Evolutionary conservation across 2,888 invertebrate species (phyloP).

Genomic region (Alloscopus bannaensis): DNA sequence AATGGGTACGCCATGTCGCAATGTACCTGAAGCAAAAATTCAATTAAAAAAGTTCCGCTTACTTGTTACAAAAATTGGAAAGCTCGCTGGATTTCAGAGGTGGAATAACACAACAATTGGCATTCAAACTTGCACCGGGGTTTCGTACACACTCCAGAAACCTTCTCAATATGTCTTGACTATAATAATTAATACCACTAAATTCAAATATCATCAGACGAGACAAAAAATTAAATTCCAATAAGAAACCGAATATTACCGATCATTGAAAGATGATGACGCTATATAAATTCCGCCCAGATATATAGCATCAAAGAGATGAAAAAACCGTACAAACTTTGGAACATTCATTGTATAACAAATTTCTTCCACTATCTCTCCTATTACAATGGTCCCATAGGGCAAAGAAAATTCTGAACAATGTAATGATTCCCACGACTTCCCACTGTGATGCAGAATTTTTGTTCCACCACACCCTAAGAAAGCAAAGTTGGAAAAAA

Average conservation of each 20-base stretch:
- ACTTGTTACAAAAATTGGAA: conserved; percentile 9
- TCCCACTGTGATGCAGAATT: conserved; percentile 9
- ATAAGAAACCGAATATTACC: conserved; percentile 19
- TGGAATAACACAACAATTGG: neutral
- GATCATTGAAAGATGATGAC: neutral
- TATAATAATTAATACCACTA: conserved; percentile 9
- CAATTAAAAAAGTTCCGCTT: neutral
- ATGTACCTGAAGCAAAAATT: too few relatives aligned
- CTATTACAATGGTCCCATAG: conserved; percentile 23
- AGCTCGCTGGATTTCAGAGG: neutral
- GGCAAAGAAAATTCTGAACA: conserved; percentile 28
- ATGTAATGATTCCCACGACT: conserved; percentile 5
- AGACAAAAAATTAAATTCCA: neutral
- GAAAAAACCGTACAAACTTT: conserved; percentile 22
- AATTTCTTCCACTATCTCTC: conserved; percentile 41
- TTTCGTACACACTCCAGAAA: neutral
- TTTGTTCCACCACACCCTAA: conserved; percentile 24
- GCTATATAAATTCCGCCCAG: conserved; percentile 24
- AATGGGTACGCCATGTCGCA: too few relatives aligned
- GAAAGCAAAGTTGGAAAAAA: too few relatives aligned
- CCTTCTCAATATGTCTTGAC: conserved; percentile 4
- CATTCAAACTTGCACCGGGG: neutral
- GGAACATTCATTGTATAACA: neutral
- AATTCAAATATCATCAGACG: neutral
- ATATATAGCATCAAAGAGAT: conserved; percentile 39